Evolutionary conservation across 2,888 invertebrate genomes (phyloP).

Genomic region (Metellina segmentata): DNA sequence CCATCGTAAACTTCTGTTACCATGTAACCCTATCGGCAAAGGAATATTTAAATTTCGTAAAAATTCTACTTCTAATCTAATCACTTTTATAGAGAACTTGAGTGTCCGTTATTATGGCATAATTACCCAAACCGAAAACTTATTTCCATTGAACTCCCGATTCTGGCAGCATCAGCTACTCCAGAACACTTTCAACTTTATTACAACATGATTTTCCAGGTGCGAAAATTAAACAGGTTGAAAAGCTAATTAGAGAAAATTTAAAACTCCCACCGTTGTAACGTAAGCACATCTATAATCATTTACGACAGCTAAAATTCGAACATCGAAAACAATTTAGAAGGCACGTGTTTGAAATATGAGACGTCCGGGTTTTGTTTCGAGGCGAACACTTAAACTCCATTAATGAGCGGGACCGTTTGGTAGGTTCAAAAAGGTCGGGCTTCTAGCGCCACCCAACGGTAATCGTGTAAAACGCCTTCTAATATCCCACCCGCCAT

Average conservation of each 20-base stretch:
- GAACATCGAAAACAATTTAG: constrained; percentile 76
- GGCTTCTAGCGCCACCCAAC: constrained; percentile 65
- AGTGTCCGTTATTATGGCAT: constrained; percentile 41
- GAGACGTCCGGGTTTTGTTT: constrained; percentile 74
- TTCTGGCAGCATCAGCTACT: constrained; percentile 17
- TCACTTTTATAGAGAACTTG: constrained; percentile 13
- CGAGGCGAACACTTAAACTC: constrained; percentile 71
- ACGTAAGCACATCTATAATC: constrained; percentile 75
- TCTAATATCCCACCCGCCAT: constrained; percentile 74
- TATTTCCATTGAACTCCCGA: constrained; percentile 43
- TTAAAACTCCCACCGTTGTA: constrained; percentile 68
- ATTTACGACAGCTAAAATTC: constrained; percentile 75
- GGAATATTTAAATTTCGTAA: constrained; percentile 10
- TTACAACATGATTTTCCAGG: constrained; percentile 70
- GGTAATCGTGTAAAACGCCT: constrained; percentile 76
- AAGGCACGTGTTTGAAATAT: constrained; percentile 74
- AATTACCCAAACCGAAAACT: constrained; percentile 60
- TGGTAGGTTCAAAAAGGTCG: constrained; percentile 75
- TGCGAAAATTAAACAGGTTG: constrained; percentile 76
- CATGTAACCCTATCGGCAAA: background rate
- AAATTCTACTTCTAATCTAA: constrained; percentile 26
- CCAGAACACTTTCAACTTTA: constrained; percentile 69
- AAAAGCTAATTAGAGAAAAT: constrained; percentile 76
- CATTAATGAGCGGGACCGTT: constrained; percentile 74
- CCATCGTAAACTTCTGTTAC: too few relatives aligned